Base-by-base conservation (phyloP, 2,113 vertebrate genomes). In the Salvator merianae region DNA sequence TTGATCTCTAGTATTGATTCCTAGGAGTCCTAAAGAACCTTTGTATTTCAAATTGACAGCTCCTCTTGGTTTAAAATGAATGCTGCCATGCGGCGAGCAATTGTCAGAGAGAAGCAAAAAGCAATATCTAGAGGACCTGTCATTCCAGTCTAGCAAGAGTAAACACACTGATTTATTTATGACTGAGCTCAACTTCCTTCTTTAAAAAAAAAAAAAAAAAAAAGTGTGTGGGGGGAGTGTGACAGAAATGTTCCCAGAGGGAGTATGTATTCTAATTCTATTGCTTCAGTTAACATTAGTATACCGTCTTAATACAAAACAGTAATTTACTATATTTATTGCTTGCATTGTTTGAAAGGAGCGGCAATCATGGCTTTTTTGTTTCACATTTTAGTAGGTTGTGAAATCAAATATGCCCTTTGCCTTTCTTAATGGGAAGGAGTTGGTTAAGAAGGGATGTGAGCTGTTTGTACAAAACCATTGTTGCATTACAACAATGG, bases 221-320 rank as follows among this genome's bases (percentile, higher is more conserved):
- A 18, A 22, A 28, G 79, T 73, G 43, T 40, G 43, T 28, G 9
- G 66, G 75, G 36, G 63, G 28, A 63, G 87, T 93, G 85, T 89
- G 88, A 94, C 88, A 93, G 92, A 94, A 93, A 90, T 94, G 89
- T 93, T 94, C 92, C 93, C 93, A 93, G 91, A 92, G 92, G 91
- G 90, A 92, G 87, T 88, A 90, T 94, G 92, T 91, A 93, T 94
- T 93, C 92, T 91, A 93, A 93, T 89, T 93, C 89, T 79, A 84
- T 84, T 94, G 86, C 91, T 93, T 92, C 91, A 85, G 88, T 93
- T 92, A 94, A 88, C 92, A 91, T 94, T 89, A 85, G 72, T 92
- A 90, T 93, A 93, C 92, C 93, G 92, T 94, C 88, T 93, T 91
- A 92, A 59, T 66, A 92, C 91, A 93, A 92, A 91, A 88, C 86